Base-by-base conservation (phyloP, 2,113 vertebrate genomes). In the Machaerirhynchus nigripectus region DNA sequence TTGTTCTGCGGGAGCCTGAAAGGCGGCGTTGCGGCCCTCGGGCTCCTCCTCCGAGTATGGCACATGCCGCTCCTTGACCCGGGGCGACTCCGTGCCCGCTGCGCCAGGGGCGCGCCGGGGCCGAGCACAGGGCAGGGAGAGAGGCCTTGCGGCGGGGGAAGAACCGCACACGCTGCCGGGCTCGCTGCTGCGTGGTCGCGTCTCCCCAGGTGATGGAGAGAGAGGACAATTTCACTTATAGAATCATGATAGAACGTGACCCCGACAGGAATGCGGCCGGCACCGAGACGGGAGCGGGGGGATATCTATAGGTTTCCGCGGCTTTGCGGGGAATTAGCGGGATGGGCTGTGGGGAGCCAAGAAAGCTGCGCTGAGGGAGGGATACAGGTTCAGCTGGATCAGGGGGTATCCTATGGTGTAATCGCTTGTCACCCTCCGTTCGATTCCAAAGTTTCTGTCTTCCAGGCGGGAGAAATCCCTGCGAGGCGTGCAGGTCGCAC, bases 401-500 rank as follows among this genome's bases (percentile, higher is more conserved):
- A 39, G 18, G 12, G 20, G 12, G 15, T 71, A 33, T 28, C 74
- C 37, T 68, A 53, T 3, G 6, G 42, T 5, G 3, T 19, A 40
- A 46, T 28, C 12, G 1, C 42, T 33, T 18, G 1, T 49, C 22
- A 11, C 15, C 22, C 23, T 39, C 37, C 2, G 0, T 73, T 79
- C 7, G 0, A 13, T 68, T 49, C 40, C 46, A 22, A 37, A 14
- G 9, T 46, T 75, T 84, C 52, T 33, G 0, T 22, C 47, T 55
- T 78, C 52, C 24, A 59, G 37, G 5, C 4, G 16, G 30, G 21
- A 67, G 22, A 50, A 63, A n/a, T 9, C 13, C 22, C 57, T 67
- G 33, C 5, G 13, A 26, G 35, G 8, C 0, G 7, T 11, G 3
- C 60, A 50, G 24, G 33, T 47, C 7, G 1, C 39, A 35, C 1